A percentile compares a stretch with the other conserved stretches of the same genome.
Evolutionary conservation across 2,888 invertebrate genomes (phyloP).

Genomic region (Lutraria lutraria): DNA sequence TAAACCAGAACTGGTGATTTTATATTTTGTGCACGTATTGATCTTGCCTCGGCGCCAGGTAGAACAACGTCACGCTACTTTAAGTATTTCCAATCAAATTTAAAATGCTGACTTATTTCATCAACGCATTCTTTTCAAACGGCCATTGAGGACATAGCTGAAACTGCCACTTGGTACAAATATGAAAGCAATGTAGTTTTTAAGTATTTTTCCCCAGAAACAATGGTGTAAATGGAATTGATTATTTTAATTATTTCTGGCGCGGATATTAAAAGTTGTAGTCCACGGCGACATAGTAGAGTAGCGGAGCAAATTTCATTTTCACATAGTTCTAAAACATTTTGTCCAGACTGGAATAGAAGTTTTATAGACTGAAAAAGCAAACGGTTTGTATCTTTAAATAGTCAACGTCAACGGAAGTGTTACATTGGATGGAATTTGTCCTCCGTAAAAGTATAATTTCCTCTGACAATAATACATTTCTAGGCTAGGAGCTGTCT

Average conservation of each 20-base stretch:
- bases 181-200: too few relatives aligned
- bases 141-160: neutral
- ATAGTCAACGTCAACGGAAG: neutral
- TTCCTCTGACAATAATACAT: neutral
- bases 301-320: too few relatives aligned
- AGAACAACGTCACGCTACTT: neutral
- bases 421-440: neutral
- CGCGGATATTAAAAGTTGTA: too few relatives aligned
- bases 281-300: too few relatives aligned
- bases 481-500: neutral
- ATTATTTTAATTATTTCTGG: too few relatives aligned
- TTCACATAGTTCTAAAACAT: too few relatives aligned
- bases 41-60: neutral
- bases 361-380: neutral
- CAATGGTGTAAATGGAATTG: too few relatives aligned
- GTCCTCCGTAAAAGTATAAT: neutral
- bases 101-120: neutral
- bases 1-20: neutral
- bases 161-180: neutral
- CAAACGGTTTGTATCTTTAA: neutral
- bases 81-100: neutral
- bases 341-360: too few relatives aligned
- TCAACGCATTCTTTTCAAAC: neutral
- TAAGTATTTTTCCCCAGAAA: too few relatives aligned
- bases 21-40: neutral